Evolutionary conservation across 2,797 vertebrate genomes (phyloP).

Genomic region (Petrocephalus schoutedeni): DNA sequence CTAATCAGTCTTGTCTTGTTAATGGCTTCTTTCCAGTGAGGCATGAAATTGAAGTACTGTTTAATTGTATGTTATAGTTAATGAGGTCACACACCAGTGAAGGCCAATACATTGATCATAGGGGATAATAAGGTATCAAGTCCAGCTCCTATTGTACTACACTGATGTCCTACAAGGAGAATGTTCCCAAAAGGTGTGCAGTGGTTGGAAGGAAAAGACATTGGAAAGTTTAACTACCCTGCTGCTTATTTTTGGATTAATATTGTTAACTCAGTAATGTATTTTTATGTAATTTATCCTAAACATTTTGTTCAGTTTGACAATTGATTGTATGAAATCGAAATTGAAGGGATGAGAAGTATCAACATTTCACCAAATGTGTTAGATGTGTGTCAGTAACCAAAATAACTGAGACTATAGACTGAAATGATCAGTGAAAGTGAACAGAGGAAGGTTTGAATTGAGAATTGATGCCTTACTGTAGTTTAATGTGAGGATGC

Average conservation of each 20-base stretch:
- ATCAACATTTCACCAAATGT: background rate
- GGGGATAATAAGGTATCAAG: background rate
- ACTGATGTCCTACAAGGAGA: background rate
- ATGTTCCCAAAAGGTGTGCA: background rate
- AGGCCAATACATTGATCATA: background rate
- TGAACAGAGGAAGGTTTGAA: background rate
- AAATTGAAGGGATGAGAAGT: background rate
- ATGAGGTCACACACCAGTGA: background rate
- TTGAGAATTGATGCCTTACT: background rate
- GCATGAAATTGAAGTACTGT: constrained; percentile 11
- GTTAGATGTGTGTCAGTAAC: background rate
- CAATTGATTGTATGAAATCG: background rate
- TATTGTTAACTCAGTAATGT: background rate
- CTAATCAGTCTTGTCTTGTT: background rate
- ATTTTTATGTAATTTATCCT: background rate
- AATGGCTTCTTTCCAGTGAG: background rate
- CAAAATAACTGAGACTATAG: background rate
- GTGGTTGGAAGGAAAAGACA: background rate
- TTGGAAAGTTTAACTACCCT: background rate
- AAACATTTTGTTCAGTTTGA: background rate
- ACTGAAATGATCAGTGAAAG: background rate
- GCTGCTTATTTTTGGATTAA: background rate
- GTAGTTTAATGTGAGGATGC: background rate
- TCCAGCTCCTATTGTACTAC: no score
- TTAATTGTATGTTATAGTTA: constrained; percentile 1